Base-by-base conservation (phyloP, 2,888 invertebrate genomes). In the Cryptosula pallasiana region DNA sequence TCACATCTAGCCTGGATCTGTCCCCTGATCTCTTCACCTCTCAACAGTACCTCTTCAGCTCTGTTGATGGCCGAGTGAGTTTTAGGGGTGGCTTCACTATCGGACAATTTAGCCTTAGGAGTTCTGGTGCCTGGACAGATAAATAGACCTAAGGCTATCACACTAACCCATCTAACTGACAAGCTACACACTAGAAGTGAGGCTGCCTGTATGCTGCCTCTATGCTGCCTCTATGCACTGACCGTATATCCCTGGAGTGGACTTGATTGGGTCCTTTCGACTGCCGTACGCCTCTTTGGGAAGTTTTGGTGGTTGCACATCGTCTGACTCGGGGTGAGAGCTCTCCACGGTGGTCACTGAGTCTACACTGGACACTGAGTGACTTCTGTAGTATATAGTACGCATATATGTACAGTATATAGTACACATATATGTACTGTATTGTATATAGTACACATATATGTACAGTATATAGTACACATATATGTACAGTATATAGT, bases 271-370 rank as follows among this genome's bases (percentile, higher is more conserved):
- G 5, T 70, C 70, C 27, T 54, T 54, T 23, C 70, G 20, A 3
- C 35, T 27, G 13, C 70, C 70, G 2, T 36, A 5, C 3, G 45
- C 70, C 2, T 70, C 70, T 29, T 25, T 54, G 29, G 70, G 70
- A 5, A 70, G 70, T 2, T 25, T 2, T 2, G 70, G 70, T 36
- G 70, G 70, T 29, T 54, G 70, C 13, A 45, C 70, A 70, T 70
- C 70, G 32, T 70, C 70, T 23, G 70, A 70, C n/a, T 32, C 70
- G 3, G 32, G n/a, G 45, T 70, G 70, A 5, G 70, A 27, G 45
- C 70, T 70, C 23, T 70, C 70, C 2, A 70, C 70, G 5, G 70
- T 70, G 36, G 70, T 70, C 9, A 45, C 55, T 9, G 70, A 70
- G 5, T 63, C 63, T 13, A 9, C 9, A 27, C 63, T 32, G 32